These are phyloP conservation scores for Ptilonorhynchus violaceus DNA, from an alignment of 2,113 vertebrate genomes.

Conservation along the genomic window DNA sequence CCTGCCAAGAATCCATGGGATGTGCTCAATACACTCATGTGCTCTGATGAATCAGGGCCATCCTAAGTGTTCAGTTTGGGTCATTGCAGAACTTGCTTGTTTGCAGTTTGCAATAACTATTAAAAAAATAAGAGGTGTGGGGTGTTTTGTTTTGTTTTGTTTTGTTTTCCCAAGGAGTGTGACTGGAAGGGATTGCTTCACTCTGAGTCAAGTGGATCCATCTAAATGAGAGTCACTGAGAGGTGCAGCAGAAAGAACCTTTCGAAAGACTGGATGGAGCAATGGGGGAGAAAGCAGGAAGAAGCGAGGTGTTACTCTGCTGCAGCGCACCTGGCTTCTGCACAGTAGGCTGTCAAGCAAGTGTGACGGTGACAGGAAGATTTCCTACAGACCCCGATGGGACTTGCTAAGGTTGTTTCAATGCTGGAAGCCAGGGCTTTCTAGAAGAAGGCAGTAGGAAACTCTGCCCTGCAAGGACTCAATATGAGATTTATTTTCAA, in stretches of 20 bases:
- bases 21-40: neutral
- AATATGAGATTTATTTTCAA: neutral
- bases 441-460: neutral
- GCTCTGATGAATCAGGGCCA: neutral
- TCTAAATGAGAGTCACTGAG: neutral
- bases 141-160: too few species aligned
- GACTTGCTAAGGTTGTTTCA: neutral
- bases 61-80: neutral
- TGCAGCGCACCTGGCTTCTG: neutral
- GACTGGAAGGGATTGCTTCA: neutral
- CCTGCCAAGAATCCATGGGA: neutral
- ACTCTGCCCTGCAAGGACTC: neutral
- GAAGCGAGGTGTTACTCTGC: neutral
- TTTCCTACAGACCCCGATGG: neutral
- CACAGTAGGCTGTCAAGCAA: neutral
- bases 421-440: neutral
- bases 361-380: neutral
- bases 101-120: neutral
- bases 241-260: neutral
- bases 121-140: neutral
- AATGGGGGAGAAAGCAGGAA: accelerated
- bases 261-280: neutral
- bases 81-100: neutral
- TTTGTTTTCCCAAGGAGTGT: neutral
- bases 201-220: neutral